phyloP scores from a whole-genome alignment of 2,113 vertebrate species.

The Chauna torquata region DNA sequence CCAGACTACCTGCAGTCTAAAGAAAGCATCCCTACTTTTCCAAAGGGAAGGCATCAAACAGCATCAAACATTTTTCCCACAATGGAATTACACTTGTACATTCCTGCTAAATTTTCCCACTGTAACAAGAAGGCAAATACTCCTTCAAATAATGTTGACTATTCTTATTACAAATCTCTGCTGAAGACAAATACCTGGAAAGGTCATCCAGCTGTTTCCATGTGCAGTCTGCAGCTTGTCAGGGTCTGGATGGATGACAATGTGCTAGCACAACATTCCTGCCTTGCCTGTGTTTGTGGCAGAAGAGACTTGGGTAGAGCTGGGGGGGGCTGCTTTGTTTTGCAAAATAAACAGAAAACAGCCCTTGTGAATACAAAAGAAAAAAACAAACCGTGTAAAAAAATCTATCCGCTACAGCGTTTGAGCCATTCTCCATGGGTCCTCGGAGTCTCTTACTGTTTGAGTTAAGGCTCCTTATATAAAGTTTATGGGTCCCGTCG shows the following conservation, averaged over 20 bases:
- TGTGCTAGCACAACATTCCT: rapidly evolving
- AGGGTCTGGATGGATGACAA: neutral
- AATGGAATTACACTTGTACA: neutral
- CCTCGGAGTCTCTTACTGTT: slow-evolving; percentile 70
- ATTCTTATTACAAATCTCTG: neutral
- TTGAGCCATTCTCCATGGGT: slow-evolving; percentile 1
- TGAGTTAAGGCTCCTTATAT: slow-evolving; percentile 80
- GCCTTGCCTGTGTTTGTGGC: neutral
- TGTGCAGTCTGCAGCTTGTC: rapidly evolving
- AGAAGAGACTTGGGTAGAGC: neutral
- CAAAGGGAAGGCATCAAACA: neutral
- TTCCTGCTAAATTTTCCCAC: neutral
- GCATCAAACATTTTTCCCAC: neutral
- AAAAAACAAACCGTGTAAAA: neutral
- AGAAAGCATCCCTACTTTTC: neutral
- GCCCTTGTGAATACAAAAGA: neutral
- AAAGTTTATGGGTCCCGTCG: slow-evolving; percentile 73
- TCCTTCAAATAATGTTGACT: neutral
- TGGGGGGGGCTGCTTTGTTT: neutral
- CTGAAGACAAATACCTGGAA: neutral
- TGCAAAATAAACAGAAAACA: slow-evolving; percentile 24
- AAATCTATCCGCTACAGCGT: neutral
- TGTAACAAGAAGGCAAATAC: neutral
- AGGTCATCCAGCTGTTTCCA: neutral
- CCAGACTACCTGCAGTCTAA: rapidly evolving